phyloP scores from a whole-genome alignment of 2,797 vertebrate genomes.

The Squalus acanthias region DNA sequence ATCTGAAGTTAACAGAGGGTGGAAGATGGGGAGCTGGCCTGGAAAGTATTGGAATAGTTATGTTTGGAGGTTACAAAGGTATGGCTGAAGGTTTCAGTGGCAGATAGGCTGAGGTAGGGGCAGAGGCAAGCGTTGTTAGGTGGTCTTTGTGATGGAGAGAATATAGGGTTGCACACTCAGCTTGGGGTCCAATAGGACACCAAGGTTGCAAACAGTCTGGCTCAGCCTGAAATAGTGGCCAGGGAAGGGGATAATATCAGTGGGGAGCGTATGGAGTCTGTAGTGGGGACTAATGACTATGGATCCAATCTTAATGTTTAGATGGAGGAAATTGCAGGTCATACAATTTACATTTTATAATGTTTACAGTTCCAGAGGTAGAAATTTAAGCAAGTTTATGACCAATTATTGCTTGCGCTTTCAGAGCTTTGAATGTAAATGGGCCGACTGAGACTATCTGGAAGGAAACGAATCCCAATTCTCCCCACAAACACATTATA shows the following conservation, averaged over 20 bases:
- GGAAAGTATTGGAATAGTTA: neutral
- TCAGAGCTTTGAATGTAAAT: neutral
- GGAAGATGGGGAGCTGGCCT: neutral
- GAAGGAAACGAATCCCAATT: neutral
- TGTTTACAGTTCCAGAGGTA: neutral
- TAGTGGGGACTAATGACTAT: neutral
- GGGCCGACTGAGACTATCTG: neutral
- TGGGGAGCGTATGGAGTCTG: neutral
- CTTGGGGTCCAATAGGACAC: neutral
- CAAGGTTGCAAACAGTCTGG: neutral
- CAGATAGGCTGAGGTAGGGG: neutral
- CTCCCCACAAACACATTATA: neutral
- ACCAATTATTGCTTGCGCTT: neutral
- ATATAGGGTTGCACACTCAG: neutral
- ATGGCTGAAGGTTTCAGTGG: neutral
- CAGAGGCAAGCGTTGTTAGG: neutral
- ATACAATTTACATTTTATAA: neutral
- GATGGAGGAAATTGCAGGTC: neutral
- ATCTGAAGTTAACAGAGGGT: neutral
- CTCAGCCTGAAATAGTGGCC: neutral
- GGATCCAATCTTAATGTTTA: neutral
- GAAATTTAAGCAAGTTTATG: neutral
- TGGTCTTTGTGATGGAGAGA: neutral
- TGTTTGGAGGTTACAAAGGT: neutral
- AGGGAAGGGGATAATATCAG: neutral